These are phyloP conservation scores for Corynorhinus townsendii DNA, from an alignment of 2,113 vertebrate genomes.

Conservation along the genomic window DNA sequence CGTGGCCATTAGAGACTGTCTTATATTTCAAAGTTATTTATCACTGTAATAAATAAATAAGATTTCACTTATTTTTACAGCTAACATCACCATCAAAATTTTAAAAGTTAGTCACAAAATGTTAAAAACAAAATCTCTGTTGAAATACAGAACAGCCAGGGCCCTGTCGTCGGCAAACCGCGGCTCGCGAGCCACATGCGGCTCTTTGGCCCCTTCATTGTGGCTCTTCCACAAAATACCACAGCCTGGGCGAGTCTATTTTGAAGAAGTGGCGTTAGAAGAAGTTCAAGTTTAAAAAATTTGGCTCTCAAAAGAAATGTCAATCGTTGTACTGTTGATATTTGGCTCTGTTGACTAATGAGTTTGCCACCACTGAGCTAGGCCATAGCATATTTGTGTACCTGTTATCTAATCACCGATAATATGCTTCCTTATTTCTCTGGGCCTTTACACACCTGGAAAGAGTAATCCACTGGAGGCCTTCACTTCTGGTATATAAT, in stretches of 20 bases:
- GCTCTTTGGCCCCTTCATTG: too few relatives aligned
- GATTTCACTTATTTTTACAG: neutral
- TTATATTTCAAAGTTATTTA: neutral
- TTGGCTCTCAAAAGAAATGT: too few relatives aligned
- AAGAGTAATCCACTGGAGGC: neutral
- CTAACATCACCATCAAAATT: neutral
- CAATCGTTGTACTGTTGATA: too few relatives aligned
- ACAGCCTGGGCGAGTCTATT: too few relatives aligned
- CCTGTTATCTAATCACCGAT: neutral
- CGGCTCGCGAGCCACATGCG: too few relatives aligned
- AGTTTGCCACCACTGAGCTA: too few relatives aligned
- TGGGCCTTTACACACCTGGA: neutral
- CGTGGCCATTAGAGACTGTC: neutral
- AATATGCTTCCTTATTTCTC: neutral
- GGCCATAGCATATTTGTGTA: neutral
- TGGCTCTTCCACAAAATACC: too few relatives aligned
- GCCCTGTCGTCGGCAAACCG: too few relatives aligned
- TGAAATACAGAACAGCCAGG: neutral
- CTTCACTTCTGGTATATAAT: neutral
- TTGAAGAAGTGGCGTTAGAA: too few relatives aligned
- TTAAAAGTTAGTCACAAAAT: neutral
- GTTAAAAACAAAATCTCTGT: neutral
- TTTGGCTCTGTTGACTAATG: too few relatives aligned
- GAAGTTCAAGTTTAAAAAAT: too few relatives aligned
- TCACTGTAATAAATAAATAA: neutral